Evolutionary conservation across 2,797 vertebrate genomes (phyloP).

Genomic region (Catharus ustulatus): DNA sequence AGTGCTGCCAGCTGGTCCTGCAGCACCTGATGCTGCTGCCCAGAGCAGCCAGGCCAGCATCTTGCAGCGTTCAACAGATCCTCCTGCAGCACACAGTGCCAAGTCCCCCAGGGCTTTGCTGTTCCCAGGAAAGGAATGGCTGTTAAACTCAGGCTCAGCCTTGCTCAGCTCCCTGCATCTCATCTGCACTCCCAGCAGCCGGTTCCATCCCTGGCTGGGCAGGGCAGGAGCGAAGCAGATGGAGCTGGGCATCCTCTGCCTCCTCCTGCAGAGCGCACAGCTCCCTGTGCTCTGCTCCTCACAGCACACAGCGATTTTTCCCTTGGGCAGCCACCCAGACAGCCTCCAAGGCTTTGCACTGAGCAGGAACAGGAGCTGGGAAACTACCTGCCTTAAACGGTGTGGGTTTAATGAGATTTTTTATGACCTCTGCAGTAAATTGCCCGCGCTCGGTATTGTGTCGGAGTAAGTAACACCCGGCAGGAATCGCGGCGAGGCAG

Average conservation of each 20-base stretch:
- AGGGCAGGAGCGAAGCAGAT: neutral
- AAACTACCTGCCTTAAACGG: constrained; percentile 26
- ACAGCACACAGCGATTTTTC: neutral
- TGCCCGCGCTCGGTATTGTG: constrained; percentile 22
- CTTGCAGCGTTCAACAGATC: neutral
- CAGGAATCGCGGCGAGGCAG: constrained; percentile 18
- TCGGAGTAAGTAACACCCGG: neutral
- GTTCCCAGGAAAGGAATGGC: neutral
- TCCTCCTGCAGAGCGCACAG: neutral
- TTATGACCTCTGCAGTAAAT: constrained; percentile 50
- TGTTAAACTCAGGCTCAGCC: neutral
- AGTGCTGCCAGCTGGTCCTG: neutral
- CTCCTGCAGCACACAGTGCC: neutral
- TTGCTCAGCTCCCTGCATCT: neutral
- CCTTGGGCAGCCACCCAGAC: constrained; percentile 4
- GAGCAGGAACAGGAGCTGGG: neutral
- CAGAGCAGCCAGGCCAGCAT: neutral
- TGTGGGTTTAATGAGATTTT: constrained; percentile 41
- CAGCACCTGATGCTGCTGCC: constrained; percentile 23
- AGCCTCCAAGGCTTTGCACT: neutral
- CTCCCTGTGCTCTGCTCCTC: neutral
- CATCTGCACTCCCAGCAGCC: neutral
- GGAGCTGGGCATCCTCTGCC: neutral
- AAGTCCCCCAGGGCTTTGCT: neutral
- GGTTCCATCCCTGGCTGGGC: neutral